Conservation (phyloP, 2,113 vertebrate genomes). For the Cyphomyrus plagiostoma region DNA sequence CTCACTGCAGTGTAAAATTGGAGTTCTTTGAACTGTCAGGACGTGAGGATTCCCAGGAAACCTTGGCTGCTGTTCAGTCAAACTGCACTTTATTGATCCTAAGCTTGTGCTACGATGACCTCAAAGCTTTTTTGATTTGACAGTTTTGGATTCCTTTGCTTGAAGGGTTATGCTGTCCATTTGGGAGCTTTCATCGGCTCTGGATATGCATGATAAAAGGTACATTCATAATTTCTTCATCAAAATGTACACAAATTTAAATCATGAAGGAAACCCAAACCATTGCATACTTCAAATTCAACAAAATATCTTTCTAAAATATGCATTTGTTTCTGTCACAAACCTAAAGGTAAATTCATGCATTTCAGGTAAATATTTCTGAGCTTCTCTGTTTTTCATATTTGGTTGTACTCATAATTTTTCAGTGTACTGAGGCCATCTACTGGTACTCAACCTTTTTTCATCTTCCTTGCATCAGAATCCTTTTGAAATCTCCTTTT, state of each 20-base stretch:
- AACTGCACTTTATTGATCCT: constrained; percentile 30
- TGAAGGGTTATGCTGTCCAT: constrained; percentile 19
- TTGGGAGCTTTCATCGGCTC: background rate
- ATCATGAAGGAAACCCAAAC: background rate
- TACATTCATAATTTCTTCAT: background rate
- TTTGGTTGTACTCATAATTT: background rate
- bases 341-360: background rate
- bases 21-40: constrained; percentile 18
- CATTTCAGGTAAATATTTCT: background rate
- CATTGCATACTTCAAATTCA: background rate
- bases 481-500: background rate
- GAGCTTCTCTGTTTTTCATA: background rate
- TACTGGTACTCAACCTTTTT: constrained; percentile 35
- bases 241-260: background rate
- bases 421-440: constrained; percentile 50
- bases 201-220: background rate
- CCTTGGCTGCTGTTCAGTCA: constrained; percentile 23
- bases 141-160: constrained; percentile 12
- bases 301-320: background rate
- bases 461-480: background rate
- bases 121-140: constrained; percentile 23
- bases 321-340: background rate
- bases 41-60: constrained; percentile 20
- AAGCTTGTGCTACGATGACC: constrained; percentile 29
- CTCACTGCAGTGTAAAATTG: background rate